phyloP scores from a whole-genome alignment of 2,888 invertebrate genomes.

The Metalampra italica region DNA sequence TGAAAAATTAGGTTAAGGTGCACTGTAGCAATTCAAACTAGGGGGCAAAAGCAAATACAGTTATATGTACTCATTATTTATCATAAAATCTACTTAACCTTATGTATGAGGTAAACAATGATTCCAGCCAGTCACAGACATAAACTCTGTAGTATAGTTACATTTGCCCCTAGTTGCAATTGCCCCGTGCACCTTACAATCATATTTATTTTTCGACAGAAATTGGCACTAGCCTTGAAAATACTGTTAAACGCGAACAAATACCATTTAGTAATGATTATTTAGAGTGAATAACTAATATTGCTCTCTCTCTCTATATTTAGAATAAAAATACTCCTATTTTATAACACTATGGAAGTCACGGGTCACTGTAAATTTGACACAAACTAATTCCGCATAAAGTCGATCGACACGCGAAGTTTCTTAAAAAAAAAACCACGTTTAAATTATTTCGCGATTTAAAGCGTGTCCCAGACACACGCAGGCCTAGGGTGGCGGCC shows the following conservation, averaged over 20 bases:
- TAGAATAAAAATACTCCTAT: slow-evolving; percentile 20
- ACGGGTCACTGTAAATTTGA: slow-evolving; percentile 19
- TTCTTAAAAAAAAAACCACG: neutral
- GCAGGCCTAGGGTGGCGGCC: no score
- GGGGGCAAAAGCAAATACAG: no score
- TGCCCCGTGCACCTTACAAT: no score
- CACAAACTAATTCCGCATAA: slow-evolving; percentile 11
- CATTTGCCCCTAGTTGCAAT: no score
- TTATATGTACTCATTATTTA: no score
- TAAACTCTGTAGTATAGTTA: no score
- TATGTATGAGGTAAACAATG: no score
- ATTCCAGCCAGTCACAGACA: no score
- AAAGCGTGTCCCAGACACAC: no score
- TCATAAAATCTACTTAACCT: no score
- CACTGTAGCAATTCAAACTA: no score
- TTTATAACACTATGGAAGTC: slow-evolving; percentile 21
- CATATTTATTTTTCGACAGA: neutral
- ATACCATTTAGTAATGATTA: neutral
- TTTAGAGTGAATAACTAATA: slow-evolving; percentile 10
- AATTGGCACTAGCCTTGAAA: slow-evolving; percentile 33
- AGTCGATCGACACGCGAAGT: neutral
- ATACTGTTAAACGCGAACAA: slow-evolving; percentile 17
- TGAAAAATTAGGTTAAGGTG: no score
- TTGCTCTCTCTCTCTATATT: slow-evolving; percentile 18
- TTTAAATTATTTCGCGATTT: neutral